Conservation (phyloP, 2,797 vertebrate genomes). For the Taenioides sp. region DNA sequence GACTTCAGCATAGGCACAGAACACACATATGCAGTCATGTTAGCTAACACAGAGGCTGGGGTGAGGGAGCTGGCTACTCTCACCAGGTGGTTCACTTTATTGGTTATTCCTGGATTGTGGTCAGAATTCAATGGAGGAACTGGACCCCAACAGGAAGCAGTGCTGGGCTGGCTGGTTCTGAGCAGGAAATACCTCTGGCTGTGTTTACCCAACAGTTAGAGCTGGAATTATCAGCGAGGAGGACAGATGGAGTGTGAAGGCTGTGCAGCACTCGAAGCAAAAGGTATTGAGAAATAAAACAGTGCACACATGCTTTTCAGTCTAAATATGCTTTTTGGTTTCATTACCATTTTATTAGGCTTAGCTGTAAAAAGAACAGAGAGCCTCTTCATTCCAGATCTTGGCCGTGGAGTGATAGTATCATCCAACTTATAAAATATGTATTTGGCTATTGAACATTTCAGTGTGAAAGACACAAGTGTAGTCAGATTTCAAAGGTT, state of each 20-base stretch:
- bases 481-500: not conserved
- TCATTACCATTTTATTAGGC: not conserved
- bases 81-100: slow-evolving; percentile 64
- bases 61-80: slow-evolving; percentile 30
- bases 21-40: slow-evolving; percentile 27
- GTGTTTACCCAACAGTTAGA: slow-evolving; percentile 66
- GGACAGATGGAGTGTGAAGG: slow-evolving; percentile 69
- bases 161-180: slow-evolving; percentile 61
- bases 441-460: not conserved
- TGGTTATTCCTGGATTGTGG: slow-evolving; percentile 40
- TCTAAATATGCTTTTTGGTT: slow-evolving; percentile 30
- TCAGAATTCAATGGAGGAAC: slow-evolving; percentile 44
- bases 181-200: slow-evolving; percentile 55
- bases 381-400: not conserved
- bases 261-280: slow-evolving; percentile 40
- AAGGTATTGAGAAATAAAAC: slow-evolving; percentile 57
- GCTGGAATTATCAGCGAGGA: slow-evolving; percentile 62
- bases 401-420: not conserved
- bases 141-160: slow-evolving; percentile 52
- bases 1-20: not conserved
- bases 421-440: not conserved
- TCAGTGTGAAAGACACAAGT: not conserved
- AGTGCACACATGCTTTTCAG: slow-evolving; percentile 42
- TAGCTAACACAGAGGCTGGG: slow-evolving; percentile 20
- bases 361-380: slow-evolving; percentile 19